Evolutionary conservation across 2,797 vertebrate genomes (phyloP).

Genomic region (Alectoris magna): DNA sequence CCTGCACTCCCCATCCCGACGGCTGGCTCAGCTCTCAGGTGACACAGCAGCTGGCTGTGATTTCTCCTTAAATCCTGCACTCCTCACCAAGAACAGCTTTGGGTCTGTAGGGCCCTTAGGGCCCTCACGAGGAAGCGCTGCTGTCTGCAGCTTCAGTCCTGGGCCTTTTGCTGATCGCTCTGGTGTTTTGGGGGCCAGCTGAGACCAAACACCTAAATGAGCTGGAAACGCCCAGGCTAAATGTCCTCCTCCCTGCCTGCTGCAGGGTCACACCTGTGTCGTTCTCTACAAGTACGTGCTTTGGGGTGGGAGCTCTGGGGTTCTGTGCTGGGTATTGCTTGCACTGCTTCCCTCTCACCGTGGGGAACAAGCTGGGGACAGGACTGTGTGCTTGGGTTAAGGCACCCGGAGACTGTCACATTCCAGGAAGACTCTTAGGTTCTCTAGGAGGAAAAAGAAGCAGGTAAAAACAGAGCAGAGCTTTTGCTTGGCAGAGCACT

Average conservation of each 20-base stretch:
- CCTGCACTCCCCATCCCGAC: accelerated
- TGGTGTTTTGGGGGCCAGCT: background rate
- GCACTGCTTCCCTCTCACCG: accelerated
- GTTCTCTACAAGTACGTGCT: background rate
- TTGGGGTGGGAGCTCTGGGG: background rate
- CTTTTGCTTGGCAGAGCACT: background rate
- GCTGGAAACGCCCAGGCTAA: background rate
- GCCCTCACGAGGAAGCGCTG: too few species aligned
- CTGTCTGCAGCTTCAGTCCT: background rate
- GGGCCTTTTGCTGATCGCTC: background rate
- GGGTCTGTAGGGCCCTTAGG: accelerated
- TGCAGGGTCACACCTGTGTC: accelerated
- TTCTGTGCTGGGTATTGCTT: accelerated
- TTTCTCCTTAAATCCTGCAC: background rate
- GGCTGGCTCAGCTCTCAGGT: background rate
- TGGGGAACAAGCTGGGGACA: accelerated
- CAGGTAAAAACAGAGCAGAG: accelerated
- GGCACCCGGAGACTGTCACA: accelerated
- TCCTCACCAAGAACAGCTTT: background rate
- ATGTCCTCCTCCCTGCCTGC: background rate
- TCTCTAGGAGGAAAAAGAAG: background rate
- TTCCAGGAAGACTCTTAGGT: background rate
- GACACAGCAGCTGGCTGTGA: background rate
- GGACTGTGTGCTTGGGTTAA: background rate
- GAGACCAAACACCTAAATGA: background rate